phyloP scores from a whole-genome alignment of 1,140 invertebrate genomes.

The Temnothorax longispinosus region DNA sequence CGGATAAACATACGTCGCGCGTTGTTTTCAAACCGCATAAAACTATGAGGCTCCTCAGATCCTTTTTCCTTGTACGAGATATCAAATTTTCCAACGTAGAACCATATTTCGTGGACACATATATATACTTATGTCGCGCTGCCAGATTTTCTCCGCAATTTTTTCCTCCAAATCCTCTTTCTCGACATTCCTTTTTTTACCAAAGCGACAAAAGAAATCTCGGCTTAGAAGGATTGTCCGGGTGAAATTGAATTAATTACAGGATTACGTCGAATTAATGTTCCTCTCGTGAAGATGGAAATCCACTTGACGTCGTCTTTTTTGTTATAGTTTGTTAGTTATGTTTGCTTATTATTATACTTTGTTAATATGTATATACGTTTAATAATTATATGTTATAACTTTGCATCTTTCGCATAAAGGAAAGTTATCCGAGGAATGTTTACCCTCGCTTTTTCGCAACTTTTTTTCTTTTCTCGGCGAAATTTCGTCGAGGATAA shows the following conservation, averaged over 20 bases:
- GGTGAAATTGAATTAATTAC: conserved; percentile 25
- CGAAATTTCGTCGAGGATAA: conserved; percentile 31
- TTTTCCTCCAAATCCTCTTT: neutral
- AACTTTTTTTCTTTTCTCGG: neutral
- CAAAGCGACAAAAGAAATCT: conserved; percentile 28
- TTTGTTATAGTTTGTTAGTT: neutral
- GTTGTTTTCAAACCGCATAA: neutral
- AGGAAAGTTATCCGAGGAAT: neutral
- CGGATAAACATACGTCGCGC: neutral
- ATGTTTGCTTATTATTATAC: neutral
- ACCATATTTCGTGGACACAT: conserved; percentile 14
- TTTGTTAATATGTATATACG: neutral
- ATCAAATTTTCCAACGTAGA: neutral
- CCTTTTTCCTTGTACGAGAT: neutral
- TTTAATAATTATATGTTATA: conserved; percentile 1
- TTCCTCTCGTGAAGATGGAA: neutral
- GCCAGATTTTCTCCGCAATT: conserved; percentile 18
- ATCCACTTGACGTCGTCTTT: neutral
- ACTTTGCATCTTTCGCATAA: neutral
- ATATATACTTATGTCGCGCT: neutral
- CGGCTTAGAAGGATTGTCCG: neutral
- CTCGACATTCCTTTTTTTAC: neutral
- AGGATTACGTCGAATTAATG: conserved; percentile 10
- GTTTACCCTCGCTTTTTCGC: neutral
- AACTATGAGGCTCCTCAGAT: neutral